phyloP scores from a whole-genome alignment of 1,140 invertebrate species.

The Scaptodrosophila lebanonensis region DNA sequence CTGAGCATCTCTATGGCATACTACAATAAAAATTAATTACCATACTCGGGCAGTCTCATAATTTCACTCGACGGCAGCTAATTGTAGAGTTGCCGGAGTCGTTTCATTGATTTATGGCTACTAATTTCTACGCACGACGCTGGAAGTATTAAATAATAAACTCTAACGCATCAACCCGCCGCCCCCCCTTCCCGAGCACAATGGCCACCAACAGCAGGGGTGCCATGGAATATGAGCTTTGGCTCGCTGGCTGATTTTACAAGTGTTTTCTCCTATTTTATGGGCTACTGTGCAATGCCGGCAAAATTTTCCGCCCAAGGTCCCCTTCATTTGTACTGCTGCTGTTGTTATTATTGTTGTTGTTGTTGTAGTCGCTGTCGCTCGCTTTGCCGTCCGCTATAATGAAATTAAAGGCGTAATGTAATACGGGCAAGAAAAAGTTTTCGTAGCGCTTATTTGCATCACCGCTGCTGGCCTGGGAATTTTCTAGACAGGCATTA shows the following conservation, averaged over 20 bases:
- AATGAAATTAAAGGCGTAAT: slow-evolving; percentile 74
- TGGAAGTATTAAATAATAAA: slow-evolving; percentile 72
- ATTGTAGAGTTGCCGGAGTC: slow-evolving; percentile 68
- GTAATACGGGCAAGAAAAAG: slow-evolving; percentile 70
- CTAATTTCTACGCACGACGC: slow-evolving; percentile 68
- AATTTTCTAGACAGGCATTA: slow-evolving; percentile 45
- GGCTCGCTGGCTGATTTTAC: slow-evolving; percentile 42
- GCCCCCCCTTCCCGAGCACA: background rate
- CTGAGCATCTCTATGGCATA: too few relatives aligned
- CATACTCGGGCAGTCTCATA: too few relatives aligned
- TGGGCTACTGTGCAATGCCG: slow-evolving; percentile 31
- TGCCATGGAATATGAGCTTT: slow-evolving; percentile 55
- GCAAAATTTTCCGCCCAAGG: too few relatives aligned
- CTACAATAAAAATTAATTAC: too few relatives aligned
- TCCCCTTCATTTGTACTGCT: too few relatives aligned
- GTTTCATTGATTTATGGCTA: slow-evolving; percentile 71
- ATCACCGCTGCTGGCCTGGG: slow-evolving; percentile 27
- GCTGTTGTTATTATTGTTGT: too few relatives aligned
- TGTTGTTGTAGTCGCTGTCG: too few relatives aligned
- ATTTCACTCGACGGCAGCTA: slow-evolving; percentile 23
- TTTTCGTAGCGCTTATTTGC: slow-evolving; percentile 67
- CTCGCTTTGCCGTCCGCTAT: slow-evolving; percentile 7
- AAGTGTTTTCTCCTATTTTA: slow-evolving; percentile 69
- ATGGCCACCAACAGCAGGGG: slow-evolving; percentile 18
- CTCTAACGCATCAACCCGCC: slow-evolving; percentile 43